Percentiles rank a stretch among this genome's conserved stretches.
phyloP scores from a whole-genome alignment of 2,888 invertebrate genomes.

The Caenorhabditis wallacei region DNA sequence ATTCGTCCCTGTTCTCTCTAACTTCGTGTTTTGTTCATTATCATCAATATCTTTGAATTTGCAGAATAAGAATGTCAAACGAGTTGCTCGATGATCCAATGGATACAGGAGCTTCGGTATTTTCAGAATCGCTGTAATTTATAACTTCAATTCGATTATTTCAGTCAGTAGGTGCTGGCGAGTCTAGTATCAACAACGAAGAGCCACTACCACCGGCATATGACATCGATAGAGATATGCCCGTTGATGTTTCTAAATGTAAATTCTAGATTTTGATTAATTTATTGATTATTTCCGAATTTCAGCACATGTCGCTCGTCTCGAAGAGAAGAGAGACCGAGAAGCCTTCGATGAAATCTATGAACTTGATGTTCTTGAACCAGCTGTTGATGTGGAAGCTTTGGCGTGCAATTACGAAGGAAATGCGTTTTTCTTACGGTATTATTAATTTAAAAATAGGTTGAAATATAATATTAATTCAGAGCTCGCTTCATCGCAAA shows the following conservation, averaged over 20 bases:
- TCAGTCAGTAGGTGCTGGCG: neutral
- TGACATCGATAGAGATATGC: neutral
- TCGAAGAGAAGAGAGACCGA: slow-evolving; percentile 27
- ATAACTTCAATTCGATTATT: neutral
- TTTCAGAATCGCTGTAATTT: neutral
- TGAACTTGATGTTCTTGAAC: slow-evolving; percentile 35
- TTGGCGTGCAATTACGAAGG: slow-evolving; percentile 25
- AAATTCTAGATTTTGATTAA: too few relatives aligned
- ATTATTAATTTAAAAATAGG: too few relatives aligned
- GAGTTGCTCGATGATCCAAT: slow-evolving; percentile 60
- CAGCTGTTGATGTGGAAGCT: slow-evolving; percentile 56
- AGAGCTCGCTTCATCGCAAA: slow-evolving; percentile 67
- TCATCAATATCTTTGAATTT: neutral
- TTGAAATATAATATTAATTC: neutral
- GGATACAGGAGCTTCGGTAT: slow-evolving; percentile 47
- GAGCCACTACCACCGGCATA: neutral
- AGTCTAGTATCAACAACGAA: neutral
- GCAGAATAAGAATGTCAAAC: slow-evolving; percentile 39
- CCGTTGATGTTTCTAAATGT: neutral
- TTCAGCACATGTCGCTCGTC: slow-evolving; percentile 8
- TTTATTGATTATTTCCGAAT: too few relatives aligned
- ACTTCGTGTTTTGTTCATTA: neutral
- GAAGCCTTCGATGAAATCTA: slow-evolving; percentile 37
- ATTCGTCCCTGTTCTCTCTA: neutral
- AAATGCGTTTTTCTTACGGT: slow-evolving; percentile 34